phyloP scores from a whole-genome alignment of 2,888 invertebrate species.

The Macrostomum cliftonense region DNA sequence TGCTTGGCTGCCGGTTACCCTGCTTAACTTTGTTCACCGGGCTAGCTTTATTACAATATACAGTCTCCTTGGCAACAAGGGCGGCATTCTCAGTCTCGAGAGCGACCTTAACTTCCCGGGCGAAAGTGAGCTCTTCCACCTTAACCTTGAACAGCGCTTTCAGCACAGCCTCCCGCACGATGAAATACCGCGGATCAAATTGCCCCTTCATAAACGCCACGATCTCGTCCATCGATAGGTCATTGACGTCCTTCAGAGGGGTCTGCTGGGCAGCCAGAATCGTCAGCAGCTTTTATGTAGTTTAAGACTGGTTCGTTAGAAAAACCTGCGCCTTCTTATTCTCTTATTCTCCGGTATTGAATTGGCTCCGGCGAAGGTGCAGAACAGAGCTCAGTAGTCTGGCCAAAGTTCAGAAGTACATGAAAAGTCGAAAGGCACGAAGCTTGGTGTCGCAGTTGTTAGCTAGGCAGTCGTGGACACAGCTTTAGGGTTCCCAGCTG shows the following conservation, averaged over 20 bases:
- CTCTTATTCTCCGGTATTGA: too few species aligned
- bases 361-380: too few species aligned
- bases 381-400: too few species aligned
- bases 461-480: too few species aligned
- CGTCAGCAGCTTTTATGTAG: conserved; percentile 9
- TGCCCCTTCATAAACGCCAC: conserved; percentile 10
- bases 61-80: conserved; percentile 13
- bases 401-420: too few species aligned
- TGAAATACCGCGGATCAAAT: conserved; percentile 10
- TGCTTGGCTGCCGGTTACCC: too few species aligned
- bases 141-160: conserved; percentile 14
- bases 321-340: too few species aligned
- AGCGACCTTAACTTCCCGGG: conserved; percentile 10
- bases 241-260: conserved; percentile 11
- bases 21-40: too few species aligned
- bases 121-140: conserved; percentile 11
- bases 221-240: conserved; percentile 7
- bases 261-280: conserved; percentile 7
- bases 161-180: conserved; percentile 9
- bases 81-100: conserved; percentile 14
- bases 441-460: too few species aligned
- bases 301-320: conserved; percentile 1
- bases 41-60: conserved; percentile 6
- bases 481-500: too few species aligned
- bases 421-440: too few species aligned